These are phyloP conservation scores for Alces alces DNA, from an alignment of 2,113 vertebrate species.

Conservation along the genomic window DNA sequence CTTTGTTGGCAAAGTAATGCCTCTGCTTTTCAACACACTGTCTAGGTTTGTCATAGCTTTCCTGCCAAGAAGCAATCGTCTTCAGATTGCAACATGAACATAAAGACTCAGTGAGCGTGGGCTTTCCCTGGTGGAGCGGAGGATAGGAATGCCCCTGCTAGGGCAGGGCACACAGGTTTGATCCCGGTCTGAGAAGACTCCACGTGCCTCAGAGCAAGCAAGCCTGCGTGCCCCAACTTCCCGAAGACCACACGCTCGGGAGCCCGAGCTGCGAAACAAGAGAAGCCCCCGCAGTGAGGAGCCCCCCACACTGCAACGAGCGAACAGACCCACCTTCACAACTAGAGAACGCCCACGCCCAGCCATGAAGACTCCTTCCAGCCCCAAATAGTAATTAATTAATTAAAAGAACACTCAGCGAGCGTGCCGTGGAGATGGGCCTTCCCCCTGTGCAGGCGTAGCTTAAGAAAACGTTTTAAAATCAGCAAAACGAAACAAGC, in stretches of 20 bases:
- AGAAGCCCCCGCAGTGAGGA: background rate
- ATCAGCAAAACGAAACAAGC: background rate
- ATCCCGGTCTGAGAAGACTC: background rate
- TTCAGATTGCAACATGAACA: background rate
- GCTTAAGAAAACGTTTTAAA: background rate
- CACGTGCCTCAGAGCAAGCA: background rate
- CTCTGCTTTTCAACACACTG: background rate
- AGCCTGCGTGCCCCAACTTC: fast-evolving
- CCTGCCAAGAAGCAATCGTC: background rate
- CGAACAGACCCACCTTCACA: background rate
- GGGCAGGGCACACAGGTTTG: background rate
- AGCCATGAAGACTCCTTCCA: background rate
- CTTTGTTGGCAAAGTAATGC: background rate
- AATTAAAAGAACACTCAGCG: background rate
- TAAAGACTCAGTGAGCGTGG: background rate
- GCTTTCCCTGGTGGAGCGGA: background rate
- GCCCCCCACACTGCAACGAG: background rate
- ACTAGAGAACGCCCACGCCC: fast-evolving
- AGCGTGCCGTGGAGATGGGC: background rate
- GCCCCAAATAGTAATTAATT: background rate
- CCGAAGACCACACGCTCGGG: background rate
- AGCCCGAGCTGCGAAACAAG: background rate
- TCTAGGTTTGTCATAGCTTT: background rate
- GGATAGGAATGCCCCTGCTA: background rate
- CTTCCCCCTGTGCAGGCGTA: background rate